Conservation (phyloP, 2,113 vertebrate species). For the Myotis davidii region DNA sequence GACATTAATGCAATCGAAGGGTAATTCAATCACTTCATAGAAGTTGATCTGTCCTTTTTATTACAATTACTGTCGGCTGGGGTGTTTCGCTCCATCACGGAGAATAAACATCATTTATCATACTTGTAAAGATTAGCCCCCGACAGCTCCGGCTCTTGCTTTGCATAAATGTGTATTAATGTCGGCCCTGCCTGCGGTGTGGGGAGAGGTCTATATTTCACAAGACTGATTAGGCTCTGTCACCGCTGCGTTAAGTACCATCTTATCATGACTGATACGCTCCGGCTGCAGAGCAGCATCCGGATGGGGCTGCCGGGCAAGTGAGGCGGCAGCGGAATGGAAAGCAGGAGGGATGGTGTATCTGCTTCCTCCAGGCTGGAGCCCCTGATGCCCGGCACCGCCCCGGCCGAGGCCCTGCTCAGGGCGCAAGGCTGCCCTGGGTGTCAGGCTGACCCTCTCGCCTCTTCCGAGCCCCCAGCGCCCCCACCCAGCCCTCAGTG, state of each 20-base stretch:
- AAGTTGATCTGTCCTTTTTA: slow-evolving; percentile 98
- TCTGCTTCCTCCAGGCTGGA: slow-evolving; percentile 36
- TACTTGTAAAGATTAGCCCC: slow-evolving; percentile 95
- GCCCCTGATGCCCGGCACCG: neutral
- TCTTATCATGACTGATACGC: slow-evolving; percentile 89
- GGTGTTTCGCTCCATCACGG: slow-evolving; percentile 97
- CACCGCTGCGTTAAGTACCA: slow-evolving; percentile 88
- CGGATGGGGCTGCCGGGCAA: slow-evolving; percentile 37
- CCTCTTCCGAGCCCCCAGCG: neutral
- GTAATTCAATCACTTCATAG: slow-evolving; percentile 98
- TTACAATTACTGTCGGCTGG: slow-evolving; percentile 97
- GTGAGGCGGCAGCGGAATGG: slow-evolving; percentile 79
- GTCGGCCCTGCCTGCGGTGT: slow-evolving; percentile 84
- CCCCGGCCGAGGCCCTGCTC: neutral
- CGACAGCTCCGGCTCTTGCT: slow-evolving; percentile 92
- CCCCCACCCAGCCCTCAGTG: neutral
- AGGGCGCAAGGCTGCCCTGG: neutral
- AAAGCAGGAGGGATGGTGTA: slow-evolving; percentile 69
- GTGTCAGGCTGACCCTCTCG: rapidly evolving
- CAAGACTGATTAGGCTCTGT: slow-evolving; percentile 90
- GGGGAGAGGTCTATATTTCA: slow-evolving; percentile 89
- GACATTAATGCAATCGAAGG: slow-evolving; percentile 95
- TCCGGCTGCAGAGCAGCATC: slow-evolving; percentile 72
- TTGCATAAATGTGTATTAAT: slow-evolving; percentile 96
- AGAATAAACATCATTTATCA: slow-evolving; percentile 99